phyloP scores from a whole-genome alignment of 2,888 invertebrate species.

The Dolichomitus sp. region DNA sequence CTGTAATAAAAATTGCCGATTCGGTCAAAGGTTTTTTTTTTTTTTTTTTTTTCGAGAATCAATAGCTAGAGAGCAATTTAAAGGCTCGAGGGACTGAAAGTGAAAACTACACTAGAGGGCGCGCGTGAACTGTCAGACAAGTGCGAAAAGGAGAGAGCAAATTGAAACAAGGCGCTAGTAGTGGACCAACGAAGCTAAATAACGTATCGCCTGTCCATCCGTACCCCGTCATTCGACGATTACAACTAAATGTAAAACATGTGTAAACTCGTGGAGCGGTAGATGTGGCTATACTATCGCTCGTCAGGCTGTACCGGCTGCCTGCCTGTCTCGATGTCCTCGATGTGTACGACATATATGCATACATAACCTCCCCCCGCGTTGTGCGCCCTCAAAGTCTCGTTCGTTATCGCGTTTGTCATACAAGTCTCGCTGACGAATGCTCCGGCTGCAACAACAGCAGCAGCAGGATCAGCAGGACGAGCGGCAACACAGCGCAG shows the following conservation, averaged over 20 bases:
- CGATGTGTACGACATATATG: constrained; percentile 1
- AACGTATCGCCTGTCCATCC: constrained; percentile 42
- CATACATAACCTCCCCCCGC: constrained; percentile 1
- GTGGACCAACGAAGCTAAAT: constrained; percentile 24
- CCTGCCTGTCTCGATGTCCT: neutral
- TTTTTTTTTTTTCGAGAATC: no score
- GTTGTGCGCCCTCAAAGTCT: constrained; percentile 41
- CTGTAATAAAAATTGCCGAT: no score
- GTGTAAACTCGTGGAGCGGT: constrained; percentile 38
- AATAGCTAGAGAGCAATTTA: neutral
- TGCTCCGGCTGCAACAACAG: constrained; percentile 43
- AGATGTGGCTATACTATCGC: neutral
- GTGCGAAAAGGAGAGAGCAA: constrained; percentile 25
- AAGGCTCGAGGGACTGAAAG: neutral
- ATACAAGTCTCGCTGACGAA: constrained; percentile 63
- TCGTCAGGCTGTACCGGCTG: constrained; percentile 20
- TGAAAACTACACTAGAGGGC: neutral
- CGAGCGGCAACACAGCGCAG: constrained; percentile 66
- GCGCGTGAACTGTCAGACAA: neutral
- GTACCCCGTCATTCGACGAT: constrained; percentile 66
- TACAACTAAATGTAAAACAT: constrained; percentile 66
- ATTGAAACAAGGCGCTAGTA: constrained; percentile 6
- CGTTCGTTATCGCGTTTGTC: constrained; percentile 68
- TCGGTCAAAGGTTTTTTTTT: no score
- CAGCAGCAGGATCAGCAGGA: constrained; percentile 52